These are phyloP conservation scores for Gymnocypris eckloni DNA, from an alignment of 2,797 vertebrate genomes.

Conservation along the genomic window DNA sequence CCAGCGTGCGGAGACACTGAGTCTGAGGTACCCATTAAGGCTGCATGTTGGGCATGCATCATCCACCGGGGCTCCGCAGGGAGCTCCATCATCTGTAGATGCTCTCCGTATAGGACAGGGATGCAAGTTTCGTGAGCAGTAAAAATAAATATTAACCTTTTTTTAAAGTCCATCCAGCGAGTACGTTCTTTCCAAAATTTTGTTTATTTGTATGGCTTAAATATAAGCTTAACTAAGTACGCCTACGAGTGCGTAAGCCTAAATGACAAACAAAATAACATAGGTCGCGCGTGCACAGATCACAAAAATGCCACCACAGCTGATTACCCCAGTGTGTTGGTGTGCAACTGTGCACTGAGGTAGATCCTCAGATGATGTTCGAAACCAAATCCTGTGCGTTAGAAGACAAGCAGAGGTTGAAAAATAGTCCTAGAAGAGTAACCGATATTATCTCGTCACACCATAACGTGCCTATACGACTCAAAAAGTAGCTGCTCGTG, in stretches of 20 bases:
- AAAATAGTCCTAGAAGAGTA: not conserved
- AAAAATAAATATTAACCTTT: not conserved
- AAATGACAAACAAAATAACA: not conserved
- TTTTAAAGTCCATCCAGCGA: slow-evolving; percentile 2
- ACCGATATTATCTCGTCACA: slow-evolving; percentile 1
- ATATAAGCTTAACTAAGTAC: not conserved
- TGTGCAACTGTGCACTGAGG: not conserved
- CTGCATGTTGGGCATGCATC: slow-evolving; percentile 85
- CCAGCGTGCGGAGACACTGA: slow-evolving; percentile 88
- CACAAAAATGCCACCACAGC: not conserved
- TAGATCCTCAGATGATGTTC: not conserved
- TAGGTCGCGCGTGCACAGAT: slow-evolving; percentile 8
- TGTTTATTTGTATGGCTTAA: not conserved
- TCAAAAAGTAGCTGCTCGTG: not conserved
- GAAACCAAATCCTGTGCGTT: not conserved
- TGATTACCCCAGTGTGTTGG: not conserved
- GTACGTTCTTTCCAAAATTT: not conserved
- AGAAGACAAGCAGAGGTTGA: not conserved
- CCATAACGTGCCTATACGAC: not conserved
- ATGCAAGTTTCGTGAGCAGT: slow-evolving; percentile 43
- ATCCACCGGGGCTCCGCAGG: slow-evolving; percentile 95
- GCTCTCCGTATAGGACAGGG: not conserved
- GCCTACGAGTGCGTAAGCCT: not conserved
- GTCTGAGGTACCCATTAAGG: slow-evolving; percentile 91
- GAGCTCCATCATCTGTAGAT: slow-evolving; percentile 73